Evolutionary conservation across 2,888 invertebrate species (phyloP), one percentile per base, ranked within the genome.

Genomic region (Amblyjoppa proteus): DNA sequence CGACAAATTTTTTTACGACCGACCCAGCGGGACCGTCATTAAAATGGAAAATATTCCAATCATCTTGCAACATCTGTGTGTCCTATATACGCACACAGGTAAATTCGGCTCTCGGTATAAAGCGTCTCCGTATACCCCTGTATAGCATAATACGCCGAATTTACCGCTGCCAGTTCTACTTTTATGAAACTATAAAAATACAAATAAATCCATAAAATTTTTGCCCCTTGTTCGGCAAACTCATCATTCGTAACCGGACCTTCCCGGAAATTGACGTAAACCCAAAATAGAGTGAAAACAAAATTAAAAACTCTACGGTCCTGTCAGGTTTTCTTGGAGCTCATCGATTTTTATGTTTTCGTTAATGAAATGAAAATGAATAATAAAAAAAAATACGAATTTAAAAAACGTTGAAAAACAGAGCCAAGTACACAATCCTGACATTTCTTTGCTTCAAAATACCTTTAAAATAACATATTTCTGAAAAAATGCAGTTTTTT

Each of bases 11-110:
- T 79, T 79, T 79, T 78, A 79, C 79, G 79, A 71, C 61, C 79
- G 51, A 71, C 79, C 25, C 79, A 79, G 79, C 71, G 51, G 79
- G 79, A 79, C 53, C 61, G 51, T 79, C 79, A 64, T 79, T 79
- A 79, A 79, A 79, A 79, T 71, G 13, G 38, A 79, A 79, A 71
- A 79, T 64, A 79, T 79, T 64, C 79, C 71, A 79, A 79, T 79
- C 71, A 79, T 71, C 79, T 38, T 64, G 64, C 70, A 61, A 79
- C 64, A 79, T 71, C 51, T 71, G 79, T 51, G 58, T 77, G 53
- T 41, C 38, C 69, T 38, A 45, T 77, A 70, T 68, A 45, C 56
- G 3, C 45, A 58, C 58, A 7, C 70, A 70, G 41, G 31, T 61
- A 3, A 49, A 61, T 41, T 31, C 38, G 41, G 7, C 28, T 25